These are phyloP conservation scores for Chrysina gloriosa DNA, from an alignment of 2,888 invertebrate genomes.

Conservation along the genomic window DNA sequence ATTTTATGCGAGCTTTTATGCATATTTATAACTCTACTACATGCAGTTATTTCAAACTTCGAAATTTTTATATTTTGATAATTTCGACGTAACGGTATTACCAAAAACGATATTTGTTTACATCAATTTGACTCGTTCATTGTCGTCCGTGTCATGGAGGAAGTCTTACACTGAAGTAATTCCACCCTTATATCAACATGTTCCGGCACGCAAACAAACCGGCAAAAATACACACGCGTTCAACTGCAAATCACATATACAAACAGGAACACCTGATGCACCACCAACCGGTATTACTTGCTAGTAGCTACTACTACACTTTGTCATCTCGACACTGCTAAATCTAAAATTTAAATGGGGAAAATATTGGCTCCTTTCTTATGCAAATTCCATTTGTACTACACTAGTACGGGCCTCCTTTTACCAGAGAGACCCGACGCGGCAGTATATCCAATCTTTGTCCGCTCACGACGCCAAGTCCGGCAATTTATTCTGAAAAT, in stretches of 20 bases:
- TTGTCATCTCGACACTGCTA: slow-evolving; percentile 15
- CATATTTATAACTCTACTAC: too few species aligned
- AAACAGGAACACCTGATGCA: slow-evolving; percentile 28
- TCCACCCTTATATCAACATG: slow-evolving; percentile 21
- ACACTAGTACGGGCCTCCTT: slow-evolving; percentile 16
- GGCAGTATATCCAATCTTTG: not conserved
- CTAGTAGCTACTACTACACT: slow-evolving; percentile 7
- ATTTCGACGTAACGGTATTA: too few species aligned
- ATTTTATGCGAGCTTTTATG: not conserved
- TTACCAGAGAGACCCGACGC: not conserved
- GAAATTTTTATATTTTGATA: too few species aligned
- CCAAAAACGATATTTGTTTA: too few species aligned
- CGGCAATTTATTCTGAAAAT: slow-evolving; percentile 20
- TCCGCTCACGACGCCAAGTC: slow-evolving; percentile 3
- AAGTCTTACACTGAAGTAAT: not conserved
- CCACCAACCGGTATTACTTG: not conserved
- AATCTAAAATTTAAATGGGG: slow-evolving; percentile 30
- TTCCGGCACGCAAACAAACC: slow-evolving; percentile 17
- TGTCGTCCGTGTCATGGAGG: too few species aligned
- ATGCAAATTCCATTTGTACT: slow-evolving; percentile 31
- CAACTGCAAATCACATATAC: slow-evolving; percentile 20
- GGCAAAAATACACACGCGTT: slow-evolving; percentile 15
- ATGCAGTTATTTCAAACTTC: too few species aligned
- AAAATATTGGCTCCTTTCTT: slow-evolving; percentile 29
- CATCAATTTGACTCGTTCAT: too few species aligned